Evolutionary conservation across 2,888 invertebrate species (phyloP).

Genomic region (Drosophila robusta): DNA sequence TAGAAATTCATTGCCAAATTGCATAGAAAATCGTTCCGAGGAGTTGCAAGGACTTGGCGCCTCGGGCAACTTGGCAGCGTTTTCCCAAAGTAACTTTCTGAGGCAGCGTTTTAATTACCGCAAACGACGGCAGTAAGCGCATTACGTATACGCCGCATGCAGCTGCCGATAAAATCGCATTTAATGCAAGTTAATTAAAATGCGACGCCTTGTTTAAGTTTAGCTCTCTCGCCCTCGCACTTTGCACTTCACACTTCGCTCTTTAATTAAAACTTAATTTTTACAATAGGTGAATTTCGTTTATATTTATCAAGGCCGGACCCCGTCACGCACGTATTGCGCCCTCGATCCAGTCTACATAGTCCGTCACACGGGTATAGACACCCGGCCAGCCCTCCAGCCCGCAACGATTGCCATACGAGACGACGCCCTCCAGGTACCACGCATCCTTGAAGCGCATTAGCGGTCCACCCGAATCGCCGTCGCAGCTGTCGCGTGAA

Average conservation of each 20-base stretch:
- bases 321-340: constrained; percentile 83
- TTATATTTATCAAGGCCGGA: neutral
- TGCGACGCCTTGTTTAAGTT: constrained; percentile 46
- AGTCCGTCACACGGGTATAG: constrained; percentile 88
- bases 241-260: neutral
- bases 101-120: constrained; percentile 73
- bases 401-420: constrained; percentile 86
- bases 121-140: constrained; percentile 69
- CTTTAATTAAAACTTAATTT: constrained; percentile 73
- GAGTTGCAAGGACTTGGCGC: constrained; percentile 46
- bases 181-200: constrained; percentile 76
- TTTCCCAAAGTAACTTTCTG: constrained; percentile 50
- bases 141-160: constrained; percentile 71
- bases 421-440: constrained; percentile 85
- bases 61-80: constrained; percentile 46
- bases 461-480: constrained; percentile 89
- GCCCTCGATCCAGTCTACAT: constrained; percentile 89
- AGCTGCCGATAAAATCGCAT: constrained; percentile 74
- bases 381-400: constrained; percentile 89
- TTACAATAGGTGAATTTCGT: constrained; percentile 44
- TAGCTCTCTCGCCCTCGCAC: neutral
- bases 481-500: constrained; percentile 87
- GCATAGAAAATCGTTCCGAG: constrained; percentile 75
- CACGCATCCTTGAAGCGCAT: constrained; percentile 83
- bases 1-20: constrained; percentile 81